Base-by-base conservation (phyloP, 2,888 invertebrate genomes). In the Charanyca ferruginea region DNA sequence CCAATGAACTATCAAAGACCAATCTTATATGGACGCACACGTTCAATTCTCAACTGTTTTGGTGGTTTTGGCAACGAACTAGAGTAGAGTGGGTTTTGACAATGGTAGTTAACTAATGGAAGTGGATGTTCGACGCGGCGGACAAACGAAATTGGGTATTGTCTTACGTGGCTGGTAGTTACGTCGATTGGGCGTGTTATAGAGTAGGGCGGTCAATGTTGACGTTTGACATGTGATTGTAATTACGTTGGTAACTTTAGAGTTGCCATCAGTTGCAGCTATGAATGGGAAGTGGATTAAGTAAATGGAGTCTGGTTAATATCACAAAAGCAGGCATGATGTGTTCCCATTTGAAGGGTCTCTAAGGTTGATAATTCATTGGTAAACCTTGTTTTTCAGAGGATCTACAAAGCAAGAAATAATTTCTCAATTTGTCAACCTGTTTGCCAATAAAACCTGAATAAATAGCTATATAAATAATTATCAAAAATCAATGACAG, bases 61-160 rank as follows among this genome's bases (percentile, higher is more conserved):
- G 91, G 89, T 89, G 90, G 93, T 91, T 91, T 91, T 88, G 86
- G 85, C 87, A 88, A 75, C 66, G 76, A 73, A 89, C 88, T 90
- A 85, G 89, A 93, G 91, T 93, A 89, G 89, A 93, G 91, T 93
- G 90, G 91, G 88, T 93, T 95, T 94, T 93, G 94, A 94, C 94
- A 94, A 93, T 94, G 87, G 88, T 86, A 90, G 93, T 93, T 93
- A 92, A 90, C 90, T 95, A 94, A 94, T 95, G 94, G 92, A 91
- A 90, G 87, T 86, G 88, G 86, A 83, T 83, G 78, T 76, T 79
- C 67, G 82, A 86, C 86, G 87, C 86, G 91, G 89, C 86, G 85
- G 83, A 66, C 76, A 84, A 83, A 84, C 79, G 81, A 87, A 92
- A 93, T 91, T 92, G 87, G 90, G 88, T 90, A 89, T 87, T 86